Evolutionary conservation across 2,888 invertebrate species (phyloP).

Genomic region (Apodemia duryi): DNA sequence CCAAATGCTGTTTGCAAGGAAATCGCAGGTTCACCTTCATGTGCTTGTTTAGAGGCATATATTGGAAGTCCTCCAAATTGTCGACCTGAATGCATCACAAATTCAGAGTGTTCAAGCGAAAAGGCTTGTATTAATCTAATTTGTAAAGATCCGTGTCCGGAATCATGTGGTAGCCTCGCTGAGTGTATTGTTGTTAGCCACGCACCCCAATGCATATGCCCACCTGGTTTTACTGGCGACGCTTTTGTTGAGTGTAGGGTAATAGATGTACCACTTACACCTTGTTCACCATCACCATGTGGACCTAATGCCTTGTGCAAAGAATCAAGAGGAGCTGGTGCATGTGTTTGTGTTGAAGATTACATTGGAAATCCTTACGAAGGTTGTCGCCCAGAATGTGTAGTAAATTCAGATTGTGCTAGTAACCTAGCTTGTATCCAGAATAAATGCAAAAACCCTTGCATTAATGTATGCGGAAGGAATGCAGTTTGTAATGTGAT

Average conservation of each 20-base stretch:
- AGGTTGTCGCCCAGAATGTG: slow-evolving; percentile 87
- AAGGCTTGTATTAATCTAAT: slow-evolving; percentile 86
- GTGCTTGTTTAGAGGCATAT: slow-evolving; percentile 84
- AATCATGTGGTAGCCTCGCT: slow-evolving; percentile 85
- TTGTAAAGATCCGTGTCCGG: slow-evolving; percentile 86
- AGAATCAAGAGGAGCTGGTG: slow-evolving; percentile 83
- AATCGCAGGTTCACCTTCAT: slow-evolving; percentile 82
- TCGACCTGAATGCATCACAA: slow-evolving; percentile 85
- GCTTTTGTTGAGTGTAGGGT: slow-evolving; percentile 80
- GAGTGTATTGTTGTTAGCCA: slow-evolving; percentile 87
- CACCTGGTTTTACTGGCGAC: slow-evolving; percentile 81
- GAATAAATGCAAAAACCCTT: slow-evolving; percentile 87
- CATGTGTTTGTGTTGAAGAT: slow-evolving; percentile 83
- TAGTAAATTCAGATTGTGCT: slow-evolving; percentile 85
- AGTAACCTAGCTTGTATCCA: slow-evolving; percentile 85
- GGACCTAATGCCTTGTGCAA: slow-evolving; percentile 86
- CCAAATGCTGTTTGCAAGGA: slow-evolving; percentile 83
- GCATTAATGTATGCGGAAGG: slow-evolving; percentile 85
- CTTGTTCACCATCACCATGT: slow-evolving; percentile 85
- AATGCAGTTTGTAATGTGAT: slow-evolving; percentile 86
- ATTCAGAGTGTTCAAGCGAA: slow-evolving; percentile 84
- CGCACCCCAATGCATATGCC: slow-evolving; percentile 86
- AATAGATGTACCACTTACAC: slow-evolving; percentile 71
- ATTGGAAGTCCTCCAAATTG: slow-evolving; percentile 85
- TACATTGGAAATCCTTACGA: slow-evolving; percentile 88